phyloP scores from a whole-genome alignment of 2,113 vertebrate genomes.

The Ascaphus truei region DNA sequence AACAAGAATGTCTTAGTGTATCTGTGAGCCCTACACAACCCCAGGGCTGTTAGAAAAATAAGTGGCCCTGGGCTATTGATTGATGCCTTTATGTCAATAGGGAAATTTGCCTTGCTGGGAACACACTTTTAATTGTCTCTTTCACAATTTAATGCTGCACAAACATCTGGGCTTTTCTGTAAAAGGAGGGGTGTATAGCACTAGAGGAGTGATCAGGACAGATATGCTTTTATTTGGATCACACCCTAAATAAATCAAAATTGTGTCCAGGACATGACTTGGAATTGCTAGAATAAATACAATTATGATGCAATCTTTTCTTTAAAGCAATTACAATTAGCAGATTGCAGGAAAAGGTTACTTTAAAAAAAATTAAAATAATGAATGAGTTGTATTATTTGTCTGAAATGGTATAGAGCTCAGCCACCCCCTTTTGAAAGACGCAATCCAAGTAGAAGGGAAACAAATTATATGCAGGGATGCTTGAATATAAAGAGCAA shows the following conservation, averaged over 20 bases:
- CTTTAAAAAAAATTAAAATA: no score
- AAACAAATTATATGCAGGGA: no score
- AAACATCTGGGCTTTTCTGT: constrained; percentile 45
- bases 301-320: not conserved
- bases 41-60: constrained; percentile 11
- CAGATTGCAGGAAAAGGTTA: constrained; percentile 5
- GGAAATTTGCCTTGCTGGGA: constrained; percentile 31
- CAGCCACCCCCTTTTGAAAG: no score
- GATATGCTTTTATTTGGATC: no score
- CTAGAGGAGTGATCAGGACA: no score
- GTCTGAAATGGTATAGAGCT: no score
- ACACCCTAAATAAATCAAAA: not conserved
- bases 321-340: constrained; percentile 20
- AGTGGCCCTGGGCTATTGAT: constrained; percentile 25
- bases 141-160: constrained; percentile 40
- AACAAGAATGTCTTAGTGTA: not conserved
- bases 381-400: no score
- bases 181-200: not conserved
- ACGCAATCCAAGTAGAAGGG: no score
- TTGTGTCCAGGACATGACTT: not conserved
- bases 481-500: no score
- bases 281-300: not conserved
- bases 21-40: not conserved
- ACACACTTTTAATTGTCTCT: constrained; percentile 35
- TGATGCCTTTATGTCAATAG: constrained; percentile 7